phyloP scores from a whole-genome alignment of 2,113 vertebrate species.

The Lagopus muta region DNA sequence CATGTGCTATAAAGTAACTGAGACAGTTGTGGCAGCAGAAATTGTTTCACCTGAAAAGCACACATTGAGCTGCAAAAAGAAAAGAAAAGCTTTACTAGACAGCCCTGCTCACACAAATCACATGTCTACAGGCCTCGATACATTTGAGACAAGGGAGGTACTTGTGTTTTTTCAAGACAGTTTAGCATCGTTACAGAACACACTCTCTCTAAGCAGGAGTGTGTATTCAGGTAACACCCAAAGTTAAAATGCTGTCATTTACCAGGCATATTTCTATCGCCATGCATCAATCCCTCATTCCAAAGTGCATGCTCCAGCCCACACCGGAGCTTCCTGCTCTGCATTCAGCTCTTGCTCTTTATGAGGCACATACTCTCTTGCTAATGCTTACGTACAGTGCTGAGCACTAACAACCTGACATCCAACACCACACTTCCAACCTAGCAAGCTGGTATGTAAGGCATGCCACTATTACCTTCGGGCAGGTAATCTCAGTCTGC shows the following conservation, averaged over 20 bases:
- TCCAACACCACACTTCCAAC: background rate
- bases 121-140: background rate
- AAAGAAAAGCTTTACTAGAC: background rate
- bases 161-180: background rate
- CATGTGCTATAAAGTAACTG: background rate
- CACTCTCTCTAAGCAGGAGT: background rate
- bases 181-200: background rate
- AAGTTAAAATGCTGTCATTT: background rate
- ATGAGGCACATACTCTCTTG: background rate
- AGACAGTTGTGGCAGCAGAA: background rate
- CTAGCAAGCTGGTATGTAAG: background rate
- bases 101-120: background rate
- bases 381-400: rapidly evolving
- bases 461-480: conserved; percentile 83
- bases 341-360: background rate
- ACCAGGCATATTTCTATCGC: background rate
- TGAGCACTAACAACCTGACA: background rate
- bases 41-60: background rate
- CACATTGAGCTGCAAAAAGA: background rate
- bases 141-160: background rate
- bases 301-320: background rate
- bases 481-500: conserved; percentile 96
- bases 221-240: background rate
- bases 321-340: background rate
- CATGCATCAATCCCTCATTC: background rate